Base-by-base conservation (phyloP, 2,888 invertebrate species). In the Pocota personata region DNA sequence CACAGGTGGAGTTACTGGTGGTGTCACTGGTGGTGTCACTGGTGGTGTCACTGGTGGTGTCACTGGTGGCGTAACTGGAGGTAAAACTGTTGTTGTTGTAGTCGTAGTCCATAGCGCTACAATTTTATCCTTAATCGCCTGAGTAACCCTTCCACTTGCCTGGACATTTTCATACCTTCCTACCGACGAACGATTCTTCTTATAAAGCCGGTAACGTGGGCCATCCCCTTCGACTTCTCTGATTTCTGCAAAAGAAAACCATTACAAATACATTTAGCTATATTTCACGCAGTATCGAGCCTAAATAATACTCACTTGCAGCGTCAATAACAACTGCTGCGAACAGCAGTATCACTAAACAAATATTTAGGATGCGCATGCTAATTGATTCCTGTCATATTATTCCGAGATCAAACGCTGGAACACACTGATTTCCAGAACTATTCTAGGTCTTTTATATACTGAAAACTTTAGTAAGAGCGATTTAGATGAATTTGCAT, bases 61-160 rank as follows among this genome's bases (percentile, higher is more conserved):
- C 12, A 32, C 0, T 0, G 21, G 14, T 4, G 60, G 1, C 21
- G 75, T 12, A 7, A 32, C 4, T 7, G 69, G 3, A 19, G 52
- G 3, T 8, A 10, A 4, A 24, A 4, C 24, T 24, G 40, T 8
- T 3, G 37, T 8, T 1, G 82, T 67, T 3, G 87, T 86, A 1
- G 89, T 87, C 3, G 88, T 82, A 0, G 82, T 82, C 80, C 89
- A 89, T 1, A 88, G 24, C 0, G 80, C 0, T 35, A 73, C 72
- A 5, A 90, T 75, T 69, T 90, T 89, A 37, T 89, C 88, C 62
- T 89, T 50, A 0, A 90, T 64, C 7, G 79, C 66, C 0, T 88
- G 64, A 4, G 87, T 76, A 72, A 90, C 88, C 0, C 90, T 90
- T 12, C 88, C 90, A 55, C 90, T 88, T 3, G 77, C 78, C 12